Base-by-base conservation (phyloP, 92 coral and sea anemone genomes). In the Porites evermanni region DNA sequence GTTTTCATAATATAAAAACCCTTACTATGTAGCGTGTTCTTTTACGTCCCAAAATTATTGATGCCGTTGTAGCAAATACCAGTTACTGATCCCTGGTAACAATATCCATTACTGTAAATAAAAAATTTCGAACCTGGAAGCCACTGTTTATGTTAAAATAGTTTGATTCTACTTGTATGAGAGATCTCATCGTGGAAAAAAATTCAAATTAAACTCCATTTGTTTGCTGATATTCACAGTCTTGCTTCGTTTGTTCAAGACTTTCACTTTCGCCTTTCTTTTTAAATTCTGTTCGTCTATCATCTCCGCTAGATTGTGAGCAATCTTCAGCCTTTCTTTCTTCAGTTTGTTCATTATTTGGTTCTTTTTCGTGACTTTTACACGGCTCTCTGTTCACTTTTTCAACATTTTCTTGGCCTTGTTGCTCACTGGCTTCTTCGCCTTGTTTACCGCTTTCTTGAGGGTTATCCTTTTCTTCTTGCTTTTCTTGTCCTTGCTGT, bases 151-250 rank as follows among this genome's bases (percentile, higher is more conserved):
- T 0, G 21, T 38, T 38, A 38, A 18, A 21, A 32, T 32, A 17
- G 10, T 5, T 61, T 20, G 16, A 18, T 64, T 66, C 19, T 5
- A 6, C 47, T 38, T 38, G 4, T 38, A 38, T 38, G 47, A 38
- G 47, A 38, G 6, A 54, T 53, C n/a, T 16, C 23, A 68, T 11
- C 56, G 54, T 80, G 54, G 13, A 44, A 77, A 52, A 4, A 58
- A 79, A 69, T 69, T 68, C 18, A 20, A 54, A 53, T 70, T 80
- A 26, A 69, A 29, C 29, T 67, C 63, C 32, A 69, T 19, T 21
- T 54, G 51, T n/a, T 70, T 44, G 38, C 52, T 70, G 6, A 70
- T 70, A 56, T 19, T 70, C 56, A 56, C 21, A 53, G n/a, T 70
- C 65, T 54, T 54, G 8, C 29, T 56, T 60, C 1, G 56, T 44